Base-by-base conservation (phyloP, 2,797 vertebrate genomes). In the Decapterus maruadsi region DNA sequence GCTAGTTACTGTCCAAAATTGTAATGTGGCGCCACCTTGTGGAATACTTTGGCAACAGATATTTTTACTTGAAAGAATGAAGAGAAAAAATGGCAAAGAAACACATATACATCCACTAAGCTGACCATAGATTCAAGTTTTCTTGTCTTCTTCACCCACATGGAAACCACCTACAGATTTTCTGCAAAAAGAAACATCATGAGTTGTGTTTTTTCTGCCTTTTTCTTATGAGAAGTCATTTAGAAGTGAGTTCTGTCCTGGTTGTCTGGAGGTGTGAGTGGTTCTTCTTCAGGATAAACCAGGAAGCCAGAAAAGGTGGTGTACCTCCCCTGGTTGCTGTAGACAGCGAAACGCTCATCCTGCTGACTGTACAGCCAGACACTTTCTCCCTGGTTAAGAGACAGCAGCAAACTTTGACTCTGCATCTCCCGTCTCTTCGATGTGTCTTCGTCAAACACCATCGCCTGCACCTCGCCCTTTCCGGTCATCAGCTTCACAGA, bases 361-460 rank as follows among this genome's bases (percentile, higher is more conserved):
- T 95, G 95, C 77, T 96, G 95, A 72, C 95, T 96, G 89, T 96
- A 95, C 51, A 96, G 87, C 96, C 96, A 96, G 51, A 96, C 94
- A 0, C 53, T 91, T 69, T 96, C 94, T 0, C 94, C 95, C 26
- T 6, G 80, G 11, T 63, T 84, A 31, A 96, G 92, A 1, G 85
- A 77, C 88, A 96, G 80, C 89, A 96, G 80, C 80, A 96, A 63
- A 85, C 95, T 96, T 89, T 96, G 96, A 79, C 95, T 96, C 82
- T 96, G 96, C 95, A 95, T 95, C 86, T 94, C 95, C 74, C 95
- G 79, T 11, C 91, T 91, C 73, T 91, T 92, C 0, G 95, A 95
- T 1, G 74, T 92, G 74, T 96, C 94, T 76, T 96, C 95, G 0
- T 96, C 93, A 8, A 94, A 96, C 90, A 96, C 93, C 95, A 96